phyloP scores from a whole-genome alignment of 2,888 invertebrate species.

The Hyles lineata region DNA sequence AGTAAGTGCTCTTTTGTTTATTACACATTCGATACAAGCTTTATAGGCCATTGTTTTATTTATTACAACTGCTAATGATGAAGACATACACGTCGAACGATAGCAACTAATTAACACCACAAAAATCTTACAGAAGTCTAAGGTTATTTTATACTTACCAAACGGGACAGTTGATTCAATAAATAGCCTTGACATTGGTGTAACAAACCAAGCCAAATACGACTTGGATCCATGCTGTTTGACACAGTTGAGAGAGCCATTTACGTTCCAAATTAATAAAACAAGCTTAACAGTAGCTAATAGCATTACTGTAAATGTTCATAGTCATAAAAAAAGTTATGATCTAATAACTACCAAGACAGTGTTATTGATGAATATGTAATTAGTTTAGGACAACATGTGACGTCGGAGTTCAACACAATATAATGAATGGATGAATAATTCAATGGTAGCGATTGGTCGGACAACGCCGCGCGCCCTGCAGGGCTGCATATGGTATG shows the following conservation, averaged over 20 bases:
- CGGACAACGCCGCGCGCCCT: conserved; percentile 55
- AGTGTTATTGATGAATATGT: conserved; percentile 16
- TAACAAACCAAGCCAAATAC: too few species aligned
- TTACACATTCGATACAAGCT: neutral
- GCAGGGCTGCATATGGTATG: conserved; percentile 57
- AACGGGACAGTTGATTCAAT: too few species aligned
- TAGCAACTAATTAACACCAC: neutral
- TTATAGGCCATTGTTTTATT: neutral
- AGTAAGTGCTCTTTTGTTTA: conserved; percentile 37
- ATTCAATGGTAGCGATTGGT: conserved; percentile 55
- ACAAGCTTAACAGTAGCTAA: neutral
- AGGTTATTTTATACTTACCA: neutral
- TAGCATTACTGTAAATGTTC: neutral
- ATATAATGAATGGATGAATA: conserved; percentile 53
- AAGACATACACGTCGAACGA: neutral
- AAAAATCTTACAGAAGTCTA: neutral
- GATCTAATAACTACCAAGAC: neutral
- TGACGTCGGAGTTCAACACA: neutral
- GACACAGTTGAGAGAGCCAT: neutral
- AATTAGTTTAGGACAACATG: conserved; percentile 19
- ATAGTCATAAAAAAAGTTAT: conserved; percentile 12
- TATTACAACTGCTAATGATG: neutral
- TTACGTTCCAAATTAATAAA: neutral
- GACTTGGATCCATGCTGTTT: neutral
- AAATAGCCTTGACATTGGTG: too few species aligned